phyloP scores from a whole-genome alignment of 35 echinoderm and acorn worm species.

The Diadema setosum region DNA sequence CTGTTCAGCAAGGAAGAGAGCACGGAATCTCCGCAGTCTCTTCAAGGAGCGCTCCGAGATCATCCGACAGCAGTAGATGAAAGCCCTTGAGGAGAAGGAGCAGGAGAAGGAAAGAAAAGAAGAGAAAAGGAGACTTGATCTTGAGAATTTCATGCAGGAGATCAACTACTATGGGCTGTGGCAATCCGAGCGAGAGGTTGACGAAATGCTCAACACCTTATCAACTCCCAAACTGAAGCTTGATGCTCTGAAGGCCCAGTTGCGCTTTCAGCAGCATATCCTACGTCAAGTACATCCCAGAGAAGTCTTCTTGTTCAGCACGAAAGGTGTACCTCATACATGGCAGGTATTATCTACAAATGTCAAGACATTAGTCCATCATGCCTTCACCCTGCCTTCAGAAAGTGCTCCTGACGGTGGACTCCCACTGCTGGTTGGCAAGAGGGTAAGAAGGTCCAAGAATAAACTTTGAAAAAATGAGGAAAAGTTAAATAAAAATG shows the following conservation, averaged over 20 bases:
- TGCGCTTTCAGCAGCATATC: background rate
- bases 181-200: background rate
- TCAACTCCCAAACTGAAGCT: background rate
- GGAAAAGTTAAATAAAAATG: background rate
- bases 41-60: background rate
- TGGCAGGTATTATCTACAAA: background rate
- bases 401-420: background rate
- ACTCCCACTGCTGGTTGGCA: conserved; percentile 18
- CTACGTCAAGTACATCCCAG: background rate
- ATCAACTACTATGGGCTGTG: background rate
- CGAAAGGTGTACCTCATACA: background rate
- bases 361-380: background rate
- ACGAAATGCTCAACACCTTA: background rate
- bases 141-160: background rate
- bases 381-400: background rate
- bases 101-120: background rate
- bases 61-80: background rate
- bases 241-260: conserved; percentile 1
- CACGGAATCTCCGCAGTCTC: background rate
- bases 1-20: background rate
- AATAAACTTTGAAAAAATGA: background rate
- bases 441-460: background rate
- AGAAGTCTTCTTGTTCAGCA: background rate
- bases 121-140: background rate
- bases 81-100: background rate